phyloP scores from a whole-genome alignment of 2,797 vertebrate species.

The Esox lucius region DNA sequence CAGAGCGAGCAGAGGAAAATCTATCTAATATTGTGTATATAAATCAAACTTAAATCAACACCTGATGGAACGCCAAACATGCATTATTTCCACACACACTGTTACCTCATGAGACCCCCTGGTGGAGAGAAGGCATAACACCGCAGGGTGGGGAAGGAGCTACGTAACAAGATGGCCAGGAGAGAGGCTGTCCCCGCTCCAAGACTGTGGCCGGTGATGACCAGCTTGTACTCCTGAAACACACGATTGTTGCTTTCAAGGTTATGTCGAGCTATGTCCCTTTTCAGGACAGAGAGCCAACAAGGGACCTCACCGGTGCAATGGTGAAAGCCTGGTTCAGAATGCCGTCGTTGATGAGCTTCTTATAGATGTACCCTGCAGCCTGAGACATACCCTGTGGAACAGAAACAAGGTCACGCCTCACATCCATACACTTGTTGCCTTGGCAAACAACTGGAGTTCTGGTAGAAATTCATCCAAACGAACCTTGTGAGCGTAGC shows the following conservation, averaged over 20 bases:
- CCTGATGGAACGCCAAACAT: background rate
- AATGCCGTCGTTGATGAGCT: slow-evolving; percentile 89
- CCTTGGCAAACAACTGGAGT: background rate
- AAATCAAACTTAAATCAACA: background rate
- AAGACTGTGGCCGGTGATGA: slow-evolving; percentile 93
- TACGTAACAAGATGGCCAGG: slow-evolving; percentile 82
- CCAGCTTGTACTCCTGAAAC: slow-evolving; percentile 88
- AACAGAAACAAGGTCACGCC: background rate
- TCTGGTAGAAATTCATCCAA: background rate
- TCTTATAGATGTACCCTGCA: slow-evolving; percentile 86
- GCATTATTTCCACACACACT: background rate
- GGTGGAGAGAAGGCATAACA: slow-evolving; percentile 96
- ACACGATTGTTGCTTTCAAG: background rate
- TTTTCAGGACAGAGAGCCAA: background rate
- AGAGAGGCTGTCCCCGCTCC: slow-evolving; percentile 89
- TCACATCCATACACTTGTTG: background rate
- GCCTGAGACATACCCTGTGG: slow-evolving; percentile 91
- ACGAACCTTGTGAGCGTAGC: slow-evolving; percentile 90
- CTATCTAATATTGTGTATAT: background rate
- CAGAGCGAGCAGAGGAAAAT: slow-evolving; percentile 19
- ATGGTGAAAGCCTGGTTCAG: slow-evolving; percentile 91
- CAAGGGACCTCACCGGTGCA: slow-evolving; percentile 82
- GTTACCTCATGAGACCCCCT: slow-evolving; percentile 92
- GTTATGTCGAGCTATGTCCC: background rate
- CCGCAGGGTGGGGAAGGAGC: slow-evolving; percentile 78